Percentiles rank a stretch among this genome's conserved stretches.
These are phyloP conservation scores for Lanius ludovicianus DNA, from an alignment of 2,113 vertebrate species.

Conservation along the genomic window DNA sequence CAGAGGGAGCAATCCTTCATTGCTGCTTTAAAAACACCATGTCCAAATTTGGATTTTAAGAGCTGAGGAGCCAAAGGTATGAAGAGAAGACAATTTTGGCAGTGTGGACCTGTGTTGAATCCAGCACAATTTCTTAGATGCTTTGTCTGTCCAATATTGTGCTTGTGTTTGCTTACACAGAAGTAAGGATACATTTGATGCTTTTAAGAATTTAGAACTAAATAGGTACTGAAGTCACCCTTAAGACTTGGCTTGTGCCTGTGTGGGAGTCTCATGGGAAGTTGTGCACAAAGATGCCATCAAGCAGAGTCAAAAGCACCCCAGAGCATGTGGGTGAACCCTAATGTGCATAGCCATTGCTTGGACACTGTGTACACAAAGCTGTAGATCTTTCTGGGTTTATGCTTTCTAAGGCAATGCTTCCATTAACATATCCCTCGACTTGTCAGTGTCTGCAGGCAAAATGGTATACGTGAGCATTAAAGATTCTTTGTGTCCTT, in stretches of 20 bases:
- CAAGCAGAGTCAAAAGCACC: neutral
- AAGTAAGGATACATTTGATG: neutral
- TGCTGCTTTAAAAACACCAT: neutral
- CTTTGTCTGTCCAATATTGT: neutral
- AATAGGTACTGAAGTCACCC: neutral
- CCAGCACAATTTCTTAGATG: neutral
- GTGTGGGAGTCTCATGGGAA: neutral
- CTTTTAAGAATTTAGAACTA: neutral
- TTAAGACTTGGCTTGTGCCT: neutral
- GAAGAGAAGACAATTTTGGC: neutral
- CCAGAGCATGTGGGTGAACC: neutral
- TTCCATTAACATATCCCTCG: neutral
- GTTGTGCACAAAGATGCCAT: neutral
- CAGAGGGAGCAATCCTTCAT: neutral
- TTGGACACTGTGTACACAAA: neutral
- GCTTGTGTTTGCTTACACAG: neutral
- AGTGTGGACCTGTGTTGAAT: neutral
- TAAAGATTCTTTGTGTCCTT: neutral
- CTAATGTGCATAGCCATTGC: neutral
- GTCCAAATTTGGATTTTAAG: neutral
- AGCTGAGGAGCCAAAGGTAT: neutral
- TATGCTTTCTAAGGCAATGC: neutral
- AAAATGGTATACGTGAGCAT: neutral
- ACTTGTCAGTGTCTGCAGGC: neutral
- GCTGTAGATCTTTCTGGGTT: neutral